Conservation (phyloP, 2,113 vertebrate species). For the Heteronetta atricapilla region DNA sequence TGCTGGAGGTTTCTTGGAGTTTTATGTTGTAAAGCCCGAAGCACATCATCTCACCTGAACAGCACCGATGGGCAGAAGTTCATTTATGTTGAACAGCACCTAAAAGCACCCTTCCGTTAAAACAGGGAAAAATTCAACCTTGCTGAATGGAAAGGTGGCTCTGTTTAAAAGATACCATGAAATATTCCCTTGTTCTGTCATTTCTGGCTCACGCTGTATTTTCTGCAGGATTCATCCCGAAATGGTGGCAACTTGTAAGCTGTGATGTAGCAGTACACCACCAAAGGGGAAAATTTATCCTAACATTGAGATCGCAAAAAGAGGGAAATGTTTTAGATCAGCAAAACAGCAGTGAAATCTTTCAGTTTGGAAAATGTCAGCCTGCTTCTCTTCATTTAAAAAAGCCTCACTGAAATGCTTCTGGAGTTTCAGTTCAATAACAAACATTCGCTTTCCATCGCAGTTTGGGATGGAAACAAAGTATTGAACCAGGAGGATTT, state of each 20-base stretch:
- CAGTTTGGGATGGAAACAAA: conserved; percentile 1
- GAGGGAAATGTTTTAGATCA: background rate
- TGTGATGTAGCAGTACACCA: background rate
- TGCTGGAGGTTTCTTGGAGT: background rate
- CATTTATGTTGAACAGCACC: too few relatives aligned
- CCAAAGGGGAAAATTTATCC: background rate
- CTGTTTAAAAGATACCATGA: background rate
- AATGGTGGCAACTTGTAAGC: background rate
- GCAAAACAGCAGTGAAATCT: background rate
- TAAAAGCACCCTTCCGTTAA: background rate
- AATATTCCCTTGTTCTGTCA: background rate
- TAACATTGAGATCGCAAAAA: background rate
- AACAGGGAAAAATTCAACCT: background rate
- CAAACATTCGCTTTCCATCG: conserved; percentile 19
- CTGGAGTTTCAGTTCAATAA: background rate
- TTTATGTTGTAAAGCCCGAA: background rate
- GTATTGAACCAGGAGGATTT: background rate
- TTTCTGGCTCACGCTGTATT: background rate
- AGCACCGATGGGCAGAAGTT: background rate
- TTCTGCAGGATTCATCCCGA: background rate
- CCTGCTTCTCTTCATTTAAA: conserved; percentile 1
- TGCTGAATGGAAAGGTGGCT: background rate
- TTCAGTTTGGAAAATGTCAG: background rate
- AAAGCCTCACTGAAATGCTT: background rate
- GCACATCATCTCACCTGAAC: rapidly evolving